phyloP scores from a whole-genome alignment of 2,797 vertebrate genomes.

The Cynodonichthys magdalenae region DNA sequence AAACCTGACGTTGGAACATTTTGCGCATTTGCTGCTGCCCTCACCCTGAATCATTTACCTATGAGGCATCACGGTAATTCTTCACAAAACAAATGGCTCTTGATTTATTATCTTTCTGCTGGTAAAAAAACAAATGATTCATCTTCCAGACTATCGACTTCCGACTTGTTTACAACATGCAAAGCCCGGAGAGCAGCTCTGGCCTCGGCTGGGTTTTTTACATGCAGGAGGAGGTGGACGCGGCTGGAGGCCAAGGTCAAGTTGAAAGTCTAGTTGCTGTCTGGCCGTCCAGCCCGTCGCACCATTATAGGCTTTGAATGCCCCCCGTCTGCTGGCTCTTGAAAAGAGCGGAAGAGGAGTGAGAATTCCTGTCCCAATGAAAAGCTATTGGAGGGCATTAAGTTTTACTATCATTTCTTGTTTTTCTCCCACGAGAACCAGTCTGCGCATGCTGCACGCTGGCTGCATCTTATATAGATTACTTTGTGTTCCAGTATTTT shows the following conservation, averaged over 20 bases:
- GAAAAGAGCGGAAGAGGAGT: constrained; percentile 80
- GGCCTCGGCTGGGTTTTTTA: constrained; percentile 71
- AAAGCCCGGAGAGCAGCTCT: constrained; percentile 65
- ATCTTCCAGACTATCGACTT: constrained; percentile 19
- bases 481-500: too few relatives aligned
- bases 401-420: constrained; percentile 78
- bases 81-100: neutral
- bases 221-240: constrained; percentile 79
- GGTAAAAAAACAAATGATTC: constrained; percentile 7
- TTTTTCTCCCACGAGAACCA: constrained; percentile 57
- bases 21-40: neutral
- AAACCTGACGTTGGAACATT: neutral
- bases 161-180: constrained; percentile 67
- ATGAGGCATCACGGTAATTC: neutral
- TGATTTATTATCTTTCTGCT: fast-evolving
- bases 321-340: constrained; percentile 70
- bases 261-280: constrained; percentile 91
- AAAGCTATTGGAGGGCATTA: constrained; percentile 78
- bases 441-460: constrained; percentile 34
- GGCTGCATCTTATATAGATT: neutral
- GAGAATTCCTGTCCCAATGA: constrained; percentile 80
- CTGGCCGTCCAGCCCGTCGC: constrained; percentile 84
- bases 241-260: constrained; percentile 97
- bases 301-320: constrained; percentile 80
- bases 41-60: neutral